Evolutionary conservation across 2,113 vertebrate species (phyloP).

Genomic region (Coryphaenoides rupestris): DNA sequence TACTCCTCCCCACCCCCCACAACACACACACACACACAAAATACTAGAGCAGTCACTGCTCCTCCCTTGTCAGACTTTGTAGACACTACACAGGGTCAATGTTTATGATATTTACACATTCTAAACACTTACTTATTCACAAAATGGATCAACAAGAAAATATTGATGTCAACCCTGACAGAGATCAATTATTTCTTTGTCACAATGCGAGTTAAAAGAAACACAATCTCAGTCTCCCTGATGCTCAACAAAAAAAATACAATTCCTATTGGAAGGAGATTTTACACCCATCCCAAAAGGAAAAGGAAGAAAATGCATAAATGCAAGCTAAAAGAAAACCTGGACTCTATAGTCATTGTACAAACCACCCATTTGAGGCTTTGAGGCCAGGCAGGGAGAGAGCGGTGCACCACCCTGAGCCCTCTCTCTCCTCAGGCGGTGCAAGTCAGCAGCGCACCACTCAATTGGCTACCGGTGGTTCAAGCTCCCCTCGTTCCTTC

Average conservation of each 20-base stretch:
- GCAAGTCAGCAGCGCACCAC: conserved; percentile 44
- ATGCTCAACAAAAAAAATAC: no score
- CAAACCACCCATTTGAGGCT: conserved; percentile 24
- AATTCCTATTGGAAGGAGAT: not conserved
- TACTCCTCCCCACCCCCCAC: conserved; percentile 29
- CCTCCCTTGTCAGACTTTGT: conserved; percentile 54
- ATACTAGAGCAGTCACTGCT: conserved; percentile 29
- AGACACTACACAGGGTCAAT: conserved; percentile 64
- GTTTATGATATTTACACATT: conserved; percentile 50
- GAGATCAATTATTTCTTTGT: not conserved
- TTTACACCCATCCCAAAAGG: not conserved
- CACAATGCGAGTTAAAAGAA: not conserved
- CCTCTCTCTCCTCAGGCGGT: conserved; percentile 39
- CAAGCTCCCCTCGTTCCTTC: conserved; percentile 53
- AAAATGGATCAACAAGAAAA: conserved; percentile 10
- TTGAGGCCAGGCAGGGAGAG: conserved; percentile 23
- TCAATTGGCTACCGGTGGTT: conserved; percentile 52
- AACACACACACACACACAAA: conserved; percentile 46
- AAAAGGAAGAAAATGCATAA: not conserved
- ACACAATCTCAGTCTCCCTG: not conserved
- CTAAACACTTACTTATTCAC: conserved; percentile 20
- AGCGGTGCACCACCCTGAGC: conserved; percentile 52
- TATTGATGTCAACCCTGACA: conserved; percentile 4
- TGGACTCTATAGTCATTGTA: no score
- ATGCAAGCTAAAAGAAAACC: not conserved